phyloP scores from a whole-genome alignment of 2,113 vertebrate genomes.

The Myocastor coypus region DNA sequence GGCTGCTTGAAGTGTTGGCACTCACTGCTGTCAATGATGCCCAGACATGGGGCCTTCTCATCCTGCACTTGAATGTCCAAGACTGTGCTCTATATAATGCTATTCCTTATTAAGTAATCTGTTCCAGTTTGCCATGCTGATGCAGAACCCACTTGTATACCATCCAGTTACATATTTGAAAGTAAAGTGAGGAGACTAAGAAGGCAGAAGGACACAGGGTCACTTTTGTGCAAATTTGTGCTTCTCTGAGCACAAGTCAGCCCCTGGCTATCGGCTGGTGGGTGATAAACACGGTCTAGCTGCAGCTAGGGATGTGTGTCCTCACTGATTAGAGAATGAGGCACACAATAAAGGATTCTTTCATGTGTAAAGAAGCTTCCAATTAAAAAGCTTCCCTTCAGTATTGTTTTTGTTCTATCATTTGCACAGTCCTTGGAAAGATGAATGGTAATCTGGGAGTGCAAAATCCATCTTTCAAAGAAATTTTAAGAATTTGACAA shows the following conservation, averaged over 20 bases:
- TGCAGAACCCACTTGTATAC: neutral
- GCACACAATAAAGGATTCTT: neutral
- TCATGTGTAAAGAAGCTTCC: neutral
- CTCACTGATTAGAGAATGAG: neutral
- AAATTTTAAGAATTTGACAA: neutral
- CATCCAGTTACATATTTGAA: neutral
- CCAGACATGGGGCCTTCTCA: neutral
- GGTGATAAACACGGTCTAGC: neutral
- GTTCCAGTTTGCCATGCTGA: neutral
- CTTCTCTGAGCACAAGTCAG: neutral
- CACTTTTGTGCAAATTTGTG: neutral
- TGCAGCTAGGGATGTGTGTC: neutral
- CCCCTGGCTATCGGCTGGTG: neutral
- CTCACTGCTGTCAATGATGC: neutral
- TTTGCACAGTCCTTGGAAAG: conserved; percentile 35
- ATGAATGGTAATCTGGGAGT: neutral
- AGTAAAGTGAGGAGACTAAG: neutral
- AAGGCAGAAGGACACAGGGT: neutral
- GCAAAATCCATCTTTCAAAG: neutral
- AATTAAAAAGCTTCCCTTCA: neutral
- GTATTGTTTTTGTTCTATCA: neutral
- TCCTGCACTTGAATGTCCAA: neutral
- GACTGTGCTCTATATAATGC: neutral
- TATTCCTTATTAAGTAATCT: neutral
- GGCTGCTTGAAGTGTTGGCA: neutral